Conservation (phyloP, 2,113 vertebrate species). For the Phylloscopus trochiloides region DNA sequence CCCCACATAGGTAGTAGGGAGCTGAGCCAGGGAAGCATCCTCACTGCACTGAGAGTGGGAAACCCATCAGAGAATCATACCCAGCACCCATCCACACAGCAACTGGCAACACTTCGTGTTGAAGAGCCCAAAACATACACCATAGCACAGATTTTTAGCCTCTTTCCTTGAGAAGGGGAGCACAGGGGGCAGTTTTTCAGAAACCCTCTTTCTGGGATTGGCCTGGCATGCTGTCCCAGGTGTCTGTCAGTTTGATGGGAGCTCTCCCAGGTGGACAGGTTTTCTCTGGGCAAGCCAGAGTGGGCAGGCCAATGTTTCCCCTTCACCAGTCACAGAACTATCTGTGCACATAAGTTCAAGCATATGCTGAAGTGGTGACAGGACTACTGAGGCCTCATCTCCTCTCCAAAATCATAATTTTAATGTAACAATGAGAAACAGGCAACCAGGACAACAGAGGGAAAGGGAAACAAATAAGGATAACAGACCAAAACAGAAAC, state of each 20-base stretch:
- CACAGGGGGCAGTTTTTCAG: not conserved
- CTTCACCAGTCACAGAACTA: not conserved
- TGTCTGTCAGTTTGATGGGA: not conserved
- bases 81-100: not conserved
- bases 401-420: not conserved
- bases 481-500: not conserved
- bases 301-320: not conserved
- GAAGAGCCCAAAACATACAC: not conserved
- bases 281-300: not conserved
- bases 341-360: not conserved
- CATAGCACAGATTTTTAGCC: not conserved
- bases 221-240: not conserved
- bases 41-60: not conserved
- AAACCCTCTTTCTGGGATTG: not conserved
- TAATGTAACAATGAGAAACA: not conserved
- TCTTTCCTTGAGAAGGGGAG: not conserved
- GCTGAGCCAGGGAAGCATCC: not conserved
- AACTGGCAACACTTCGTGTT: not conserved
- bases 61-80: not conserved
- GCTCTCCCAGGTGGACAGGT: not conserved
- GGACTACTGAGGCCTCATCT: not conserved
- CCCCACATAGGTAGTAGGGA: not conserved
- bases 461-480: not conserved
- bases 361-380: not conserved
- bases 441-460: not conserved